These are phyloP conservation scores for Coptodon bakossiorum DNA, from an alignment of 2,113 vertebrate species.

Conservation along the genomic window DNA sequence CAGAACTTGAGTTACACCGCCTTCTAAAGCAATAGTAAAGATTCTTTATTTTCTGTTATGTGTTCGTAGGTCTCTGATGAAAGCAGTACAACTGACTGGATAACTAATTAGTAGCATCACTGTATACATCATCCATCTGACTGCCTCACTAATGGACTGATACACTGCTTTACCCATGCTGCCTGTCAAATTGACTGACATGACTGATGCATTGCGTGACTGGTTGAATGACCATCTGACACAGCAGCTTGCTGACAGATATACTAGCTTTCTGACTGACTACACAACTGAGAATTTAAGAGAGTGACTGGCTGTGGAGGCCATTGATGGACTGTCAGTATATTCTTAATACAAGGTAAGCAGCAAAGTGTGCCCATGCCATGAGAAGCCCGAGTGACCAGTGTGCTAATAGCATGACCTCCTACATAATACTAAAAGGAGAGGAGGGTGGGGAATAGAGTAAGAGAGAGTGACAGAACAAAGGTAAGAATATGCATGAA, in stretches of 20 bases:
- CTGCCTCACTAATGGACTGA: slow-evolving; percentile 10
- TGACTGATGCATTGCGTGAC: slow-evolving; percentile 1
- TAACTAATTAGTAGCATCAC: neutral
- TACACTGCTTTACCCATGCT: neutral
- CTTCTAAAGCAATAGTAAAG: neutral
- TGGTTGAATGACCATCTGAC: slow-evolving; percentile 10
- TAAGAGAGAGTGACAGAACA: neutral
- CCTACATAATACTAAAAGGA: neutral
- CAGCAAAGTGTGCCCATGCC: neutral
- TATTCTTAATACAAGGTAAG: neutral
- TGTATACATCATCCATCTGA: neutral
- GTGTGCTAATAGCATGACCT: slow-evolving; percentile 16
- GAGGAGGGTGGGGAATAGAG: neutral
- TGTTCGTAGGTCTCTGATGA: neutral
- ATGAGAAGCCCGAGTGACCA: neutral
- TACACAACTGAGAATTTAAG: neutral
- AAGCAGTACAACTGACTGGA: neutral
- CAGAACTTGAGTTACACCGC: neutral
- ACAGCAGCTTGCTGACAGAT: slow-evolving; percentile 10
- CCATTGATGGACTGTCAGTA: slow-evolving; percentile 1
- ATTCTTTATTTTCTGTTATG: neutral
- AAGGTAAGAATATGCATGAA: neutral
- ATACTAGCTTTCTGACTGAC: neutral
- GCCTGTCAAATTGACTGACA: neutral
- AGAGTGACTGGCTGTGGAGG: neutral